Evolutionary conservation across 2,888 invertebrate genomes (phyloP), one percentile per base, ranked within the genome.

Genomic region (Synanthedon formicaeformis): DNA sequence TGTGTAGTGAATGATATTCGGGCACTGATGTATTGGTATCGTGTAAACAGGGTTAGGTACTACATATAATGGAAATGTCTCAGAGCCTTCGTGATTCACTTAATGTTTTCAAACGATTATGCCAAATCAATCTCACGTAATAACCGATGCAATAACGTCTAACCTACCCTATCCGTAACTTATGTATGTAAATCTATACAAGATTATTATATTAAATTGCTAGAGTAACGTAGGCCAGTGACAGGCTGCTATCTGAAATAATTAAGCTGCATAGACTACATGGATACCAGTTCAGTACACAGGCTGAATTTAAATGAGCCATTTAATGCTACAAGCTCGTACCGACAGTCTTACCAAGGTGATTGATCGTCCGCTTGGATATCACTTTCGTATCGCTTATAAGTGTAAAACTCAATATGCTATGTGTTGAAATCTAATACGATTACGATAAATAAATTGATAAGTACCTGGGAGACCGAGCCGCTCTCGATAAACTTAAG

Each of bases 121-220:
- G 13, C 13, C 45, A 45, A 45, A 45, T 45, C 45, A 45, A 52
- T 10, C 56, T 13, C 14, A 14, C 49, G 49, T 49, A 49, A 49
- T 18, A 49, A 54, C 54, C 52, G 54, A 49, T 41, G 41, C 52
- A 52, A 54, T 54, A 55, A 45, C 5, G 45, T 45, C 13, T 12
- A n/a, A 41, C 41, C 23, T 23, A 23, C 23, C 23, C 23, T 23
- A 23, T 23, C 45, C 45, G 14, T 45, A 45, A 45, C 41, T 50
- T 50, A 50, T 12, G 45, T 14, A 41, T 41, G 45, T 53, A 53
- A 53, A 53, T 40, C 45, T 50, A 16, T 13, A 40, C 53, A 6
- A 60, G 64, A 71, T 75, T 74, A 73, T 72, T 69, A 65, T 70
- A 72, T 76, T 68, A 71, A 75, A 66, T 70, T 61, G 66, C 62